Conservation (phyloP, 2,113 vertebrate species). For the Junco hyemalis region DNA sequence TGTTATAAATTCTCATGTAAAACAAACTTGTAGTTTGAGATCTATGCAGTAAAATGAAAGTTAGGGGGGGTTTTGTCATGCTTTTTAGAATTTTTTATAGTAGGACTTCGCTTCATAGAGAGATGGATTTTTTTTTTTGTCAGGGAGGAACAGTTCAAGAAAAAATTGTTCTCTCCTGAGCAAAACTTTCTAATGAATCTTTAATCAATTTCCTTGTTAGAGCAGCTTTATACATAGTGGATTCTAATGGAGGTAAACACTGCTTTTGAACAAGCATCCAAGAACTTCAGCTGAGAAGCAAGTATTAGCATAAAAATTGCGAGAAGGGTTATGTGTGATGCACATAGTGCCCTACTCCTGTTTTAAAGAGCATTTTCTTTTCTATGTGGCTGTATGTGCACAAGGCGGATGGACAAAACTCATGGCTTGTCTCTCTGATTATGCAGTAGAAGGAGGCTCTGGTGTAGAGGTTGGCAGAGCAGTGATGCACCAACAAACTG, state of each 20-base stretch:
- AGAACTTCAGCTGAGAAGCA: not conserved
- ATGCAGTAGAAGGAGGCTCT: not conserved
- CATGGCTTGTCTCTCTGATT: not conserved
- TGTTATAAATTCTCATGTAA: not conserved
- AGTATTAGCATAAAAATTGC: not conserved
- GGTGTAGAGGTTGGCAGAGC: not conserved
- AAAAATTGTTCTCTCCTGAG: not conserved
- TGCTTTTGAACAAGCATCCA: not conserved
- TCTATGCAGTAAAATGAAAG: not conserved
- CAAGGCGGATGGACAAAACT: not conserved
- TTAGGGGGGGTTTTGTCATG: rapidly evolving
- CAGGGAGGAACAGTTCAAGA: not conserved
- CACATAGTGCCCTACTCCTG: not conserved
- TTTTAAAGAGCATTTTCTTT: not conserved
- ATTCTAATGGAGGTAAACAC: not conserved
- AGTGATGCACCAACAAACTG: not conserved
- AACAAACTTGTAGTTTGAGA: not conserved
- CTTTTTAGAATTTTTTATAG: not conserved
- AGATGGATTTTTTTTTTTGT: not conserved
- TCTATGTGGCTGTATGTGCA: not conserved
- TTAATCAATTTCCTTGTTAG: constrained; percentile 1
- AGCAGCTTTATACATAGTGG: not conserved
- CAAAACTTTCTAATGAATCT: constrained; percentile 12
- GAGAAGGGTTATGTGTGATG: not conserved
- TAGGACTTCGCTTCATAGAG: not conserved